phyloP scores from a whole-genome alignment of 2,113 vertebrate species.

The Todiramphus chloris region DNA sequence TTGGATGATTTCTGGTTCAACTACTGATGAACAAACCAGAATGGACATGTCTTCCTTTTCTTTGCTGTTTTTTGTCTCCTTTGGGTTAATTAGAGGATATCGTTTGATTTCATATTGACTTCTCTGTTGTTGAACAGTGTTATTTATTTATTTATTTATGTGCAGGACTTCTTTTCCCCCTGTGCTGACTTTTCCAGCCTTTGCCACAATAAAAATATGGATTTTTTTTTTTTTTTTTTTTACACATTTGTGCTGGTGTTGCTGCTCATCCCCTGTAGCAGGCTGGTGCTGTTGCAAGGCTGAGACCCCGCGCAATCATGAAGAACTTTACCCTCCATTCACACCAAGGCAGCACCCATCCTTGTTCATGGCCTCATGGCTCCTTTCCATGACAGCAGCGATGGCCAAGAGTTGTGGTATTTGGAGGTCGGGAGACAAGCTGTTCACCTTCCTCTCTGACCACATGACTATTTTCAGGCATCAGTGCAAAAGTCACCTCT shows the following conservation, averaged over 20 bases:
- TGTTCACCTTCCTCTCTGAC: background rate
- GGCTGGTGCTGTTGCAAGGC: background rate
- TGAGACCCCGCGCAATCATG: background rate
- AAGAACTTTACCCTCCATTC: background rate
- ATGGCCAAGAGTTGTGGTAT: background rate
- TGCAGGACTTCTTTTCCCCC: background rate
- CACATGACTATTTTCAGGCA: background rate
- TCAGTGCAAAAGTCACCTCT: background rate
- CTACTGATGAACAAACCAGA: background rate
- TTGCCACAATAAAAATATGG: background rate
- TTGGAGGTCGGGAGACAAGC: background rate
- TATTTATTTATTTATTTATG: too few species aligned
- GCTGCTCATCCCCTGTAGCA: background rate
- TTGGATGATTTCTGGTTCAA: background rate
- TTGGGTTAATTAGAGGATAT: background rate
- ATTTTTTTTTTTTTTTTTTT: background rate
- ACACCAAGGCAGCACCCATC: too few species aligned
- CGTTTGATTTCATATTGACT: background rate
- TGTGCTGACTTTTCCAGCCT: background rate
- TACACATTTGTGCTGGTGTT: background rate
- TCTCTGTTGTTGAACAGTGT: background rate
- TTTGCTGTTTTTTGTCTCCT: background rate
- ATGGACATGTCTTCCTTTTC: background rate
- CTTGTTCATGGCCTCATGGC: fast-evolving
- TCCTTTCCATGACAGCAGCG: background rate